Percentiles rank a stretch among this genome's conserved stretches.
Conservation (phyloP, 2,113 vertebrate species). For the Boleophthalmus pectinirostris region DNA sequence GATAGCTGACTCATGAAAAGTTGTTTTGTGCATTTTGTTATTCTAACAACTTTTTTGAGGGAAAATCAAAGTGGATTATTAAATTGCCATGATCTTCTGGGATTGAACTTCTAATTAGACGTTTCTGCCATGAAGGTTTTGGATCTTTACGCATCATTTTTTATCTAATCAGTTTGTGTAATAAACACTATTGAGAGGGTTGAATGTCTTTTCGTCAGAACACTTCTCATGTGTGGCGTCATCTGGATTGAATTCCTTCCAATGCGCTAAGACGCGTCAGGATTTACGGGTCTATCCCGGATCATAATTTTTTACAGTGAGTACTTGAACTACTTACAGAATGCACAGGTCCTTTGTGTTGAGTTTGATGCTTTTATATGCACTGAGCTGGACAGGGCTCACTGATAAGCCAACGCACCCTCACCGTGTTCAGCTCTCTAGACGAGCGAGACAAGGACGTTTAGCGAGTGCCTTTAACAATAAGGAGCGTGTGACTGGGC, state of each 20-base stretch:
- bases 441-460: conserved; percentile 31
- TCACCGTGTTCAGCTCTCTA: conserved; percentile 25
- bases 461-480: conserved; percentile 12
- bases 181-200: neutral
- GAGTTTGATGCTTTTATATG: conserved; percentile 74
- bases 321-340: conserved; percentile 10
- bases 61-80: conserved; percentile 11
- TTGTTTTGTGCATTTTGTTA: neutral
- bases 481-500: conserved; percentile 16
- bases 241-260: conserved; percentile 45
- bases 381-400: conserved; percentile 77
- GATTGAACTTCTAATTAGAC: conserved; percentile 21
- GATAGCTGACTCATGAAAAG: conserved; percentile 9
- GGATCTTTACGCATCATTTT: conserved; percentile 29
- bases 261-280: conserved; percentile 50
- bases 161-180: neutral
- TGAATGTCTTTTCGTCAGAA: conserved; percentile 12
- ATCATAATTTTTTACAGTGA: conserved; percentile 9
- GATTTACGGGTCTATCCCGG: conserved; percentile 27
- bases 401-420: conserved; percentile 47
- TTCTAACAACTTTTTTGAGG: conserved; percentile 31
- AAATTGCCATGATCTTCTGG: neutral
- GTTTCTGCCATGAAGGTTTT: conserved; percentile 29
- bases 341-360: conserved; percentile 72
- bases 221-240: conserved; percentile 4